Evolutionary conservation across 2,113 vertebrate genomes (phyloP).

Genomic region (Labeo rohita): DNA sequence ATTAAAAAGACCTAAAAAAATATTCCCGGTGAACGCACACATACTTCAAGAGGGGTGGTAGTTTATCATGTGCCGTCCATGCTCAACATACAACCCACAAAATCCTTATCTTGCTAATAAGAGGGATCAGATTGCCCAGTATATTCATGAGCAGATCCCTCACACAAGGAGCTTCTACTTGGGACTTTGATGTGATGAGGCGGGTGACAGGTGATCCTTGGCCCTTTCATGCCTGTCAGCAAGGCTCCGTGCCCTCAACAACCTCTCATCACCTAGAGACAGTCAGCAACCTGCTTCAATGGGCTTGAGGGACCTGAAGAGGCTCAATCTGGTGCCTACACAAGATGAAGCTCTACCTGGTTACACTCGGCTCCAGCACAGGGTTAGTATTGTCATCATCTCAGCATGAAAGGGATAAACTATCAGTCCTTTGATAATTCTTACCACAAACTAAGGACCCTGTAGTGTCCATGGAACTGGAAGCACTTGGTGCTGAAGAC

Average conservation of each 20-base stretch:
- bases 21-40: slow-evolving; percentile 6
- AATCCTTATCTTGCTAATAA: not conserved
- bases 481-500: slow-evolving; percentile 67
- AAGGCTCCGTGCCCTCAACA: slow-evolving; percentile 65
- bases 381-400: slow-evolving; percentile 66
- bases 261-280: slow-evolving; percentile 72
- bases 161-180: slow-evolving; percentile 68
- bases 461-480: slow-evolving; percentile 63
- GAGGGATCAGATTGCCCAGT: slow-evolving; percentile 65
- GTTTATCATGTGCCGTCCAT: slow-evolving; percentile 10
- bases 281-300: slow-evolving; percentile 69
- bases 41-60: not conserved
- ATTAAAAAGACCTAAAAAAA: slow-evolving; percentile 57
- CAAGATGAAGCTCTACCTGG: slow-evolving; percentile 67
- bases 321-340: slow-evolving; percentile 61
- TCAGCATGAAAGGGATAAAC: slow-evolving; percentile 63
- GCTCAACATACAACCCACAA: not conserved
- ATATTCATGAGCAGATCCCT: slow-evolving; percentile 76
- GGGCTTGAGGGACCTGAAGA: slow-evolving; percentile 58
- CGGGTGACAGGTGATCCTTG: slow-evolving; percentile 74
- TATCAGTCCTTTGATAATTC: slow-evolving; percentile 69
- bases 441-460: slow-evolving; percentile 62
- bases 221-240: slow-evolving; percentile 72
- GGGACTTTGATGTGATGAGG: slow-evolving; percentile 75
- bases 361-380: slow-evolving; percentile 49